phyloP scores from a whole-genome alignment of 2,888 invertebrate species.

The Bedellia somnulentella region DNA sequence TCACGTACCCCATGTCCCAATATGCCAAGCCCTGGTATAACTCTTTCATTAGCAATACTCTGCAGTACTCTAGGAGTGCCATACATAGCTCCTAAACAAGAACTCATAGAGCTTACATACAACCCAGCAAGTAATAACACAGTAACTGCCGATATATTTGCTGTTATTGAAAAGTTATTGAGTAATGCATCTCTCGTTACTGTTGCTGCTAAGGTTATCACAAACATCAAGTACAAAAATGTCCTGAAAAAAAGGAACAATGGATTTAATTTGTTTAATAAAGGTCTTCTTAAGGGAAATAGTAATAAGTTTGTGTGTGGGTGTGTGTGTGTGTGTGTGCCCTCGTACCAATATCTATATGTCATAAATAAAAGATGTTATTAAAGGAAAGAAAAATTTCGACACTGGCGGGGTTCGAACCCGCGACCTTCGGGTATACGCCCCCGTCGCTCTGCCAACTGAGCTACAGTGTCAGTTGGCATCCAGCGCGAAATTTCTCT shows the following conservation, averaged over 20 bases:
- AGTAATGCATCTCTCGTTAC: slow-evolving; percentile 73
- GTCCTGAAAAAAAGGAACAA: slow-evolving; percentile 73
- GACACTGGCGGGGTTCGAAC: too few species aligned
- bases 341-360: too few species aligned
- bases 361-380: too few species aligned
- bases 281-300: too few species aligned
- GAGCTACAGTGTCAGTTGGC: too few species aligned
- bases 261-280: too few species aligned
- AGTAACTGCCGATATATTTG: slow-evolving; percentile 83
- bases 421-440: too few species aligned
- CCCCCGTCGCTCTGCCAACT: too few species aligned
- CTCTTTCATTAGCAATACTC: slow-evolving; percentile 93
- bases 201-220: slow-evolving; percentile 87
- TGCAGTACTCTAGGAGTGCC: slow-evolving; percentile 94
- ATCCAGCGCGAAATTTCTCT: too few species aligned
- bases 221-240: slow-evolving; percentile 85
- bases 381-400: too few species aligned
- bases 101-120: slow-evolving; percentile 95
- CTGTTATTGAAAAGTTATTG: slow-evolving; percentile 86
- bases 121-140: slow-evolving; percentile 87
- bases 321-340: too few species aligned
- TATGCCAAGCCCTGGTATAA: slow-evolving; percentile 85
- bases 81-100: slow-evolving; percentile 94
- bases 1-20: slow-evolving; percentile 84
- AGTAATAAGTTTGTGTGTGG: too few species aligned